Percentiles rank a stretch among this genome's conserved stretches.
Conservation (phyloP, 2,888 invertebrate genomes). For the Eremobia ochroleuca region DNA sequence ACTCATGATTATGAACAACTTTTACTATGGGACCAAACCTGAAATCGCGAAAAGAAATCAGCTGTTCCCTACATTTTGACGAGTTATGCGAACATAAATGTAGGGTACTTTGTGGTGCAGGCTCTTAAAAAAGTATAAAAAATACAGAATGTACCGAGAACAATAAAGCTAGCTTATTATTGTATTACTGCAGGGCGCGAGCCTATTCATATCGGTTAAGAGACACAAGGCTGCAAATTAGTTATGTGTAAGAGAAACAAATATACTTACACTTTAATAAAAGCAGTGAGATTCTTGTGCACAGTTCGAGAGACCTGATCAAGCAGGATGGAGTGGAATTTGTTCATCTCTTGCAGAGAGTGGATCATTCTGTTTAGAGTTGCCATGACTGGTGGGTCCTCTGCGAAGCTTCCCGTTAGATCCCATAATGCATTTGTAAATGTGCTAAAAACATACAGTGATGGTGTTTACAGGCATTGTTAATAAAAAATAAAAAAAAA, state of each 20-base stretch:
- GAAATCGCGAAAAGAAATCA: too few relatives aligned
- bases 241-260: background rate
- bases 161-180: background rate
- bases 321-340: slow-evolving; percentile 96
- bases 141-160: background rate
- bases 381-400: slow-evolving; percentile 95
- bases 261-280: slow-evolving; percentile 95
- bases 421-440: slow-evolving; percentile 98
- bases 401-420: slow-evolving; percentile 96
- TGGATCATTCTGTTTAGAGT: slow-evolving; percentile 92
- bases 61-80: too few relatives aligned
- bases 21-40: too few relatives aligned
- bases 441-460: slow-evolving; percentile 89
- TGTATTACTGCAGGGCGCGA: background rate
- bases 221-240: background rate
- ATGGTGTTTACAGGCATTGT: background rate
- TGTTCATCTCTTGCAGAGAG: slow-evolving; percentile 97
- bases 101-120: background rate
- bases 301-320: slow-evolving; percentile 98
- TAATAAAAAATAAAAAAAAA: background rate
- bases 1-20: too few relatives aligned
- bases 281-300: slow-evolving; percentile 96
- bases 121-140: background rate
- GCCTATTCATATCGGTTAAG: background rate
- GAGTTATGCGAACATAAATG: too few relatives aligned